A percentile compares a stretch with the other conserved stretches of the same genome.
Evolutionary conservation across 2,113 vertebrate species (phyloP).

Genomic region (Synchiropus splendidus): DNA sequence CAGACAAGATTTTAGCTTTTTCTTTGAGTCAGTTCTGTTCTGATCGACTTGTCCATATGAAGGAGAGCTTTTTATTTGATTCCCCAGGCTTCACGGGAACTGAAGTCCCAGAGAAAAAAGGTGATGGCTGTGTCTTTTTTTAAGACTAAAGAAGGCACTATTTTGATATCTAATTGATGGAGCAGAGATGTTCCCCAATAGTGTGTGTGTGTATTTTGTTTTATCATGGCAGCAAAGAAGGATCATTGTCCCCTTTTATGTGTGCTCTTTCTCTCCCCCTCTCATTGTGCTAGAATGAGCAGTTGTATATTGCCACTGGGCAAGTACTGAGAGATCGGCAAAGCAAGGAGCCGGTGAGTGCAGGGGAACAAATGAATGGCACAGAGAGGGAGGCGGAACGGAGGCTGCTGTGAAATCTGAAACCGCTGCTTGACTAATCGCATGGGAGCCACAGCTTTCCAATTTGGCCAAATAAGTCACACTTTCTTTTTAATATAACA

Average conservation of each 20-base stretch:
- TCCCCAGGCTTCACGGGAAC: slow-evolving; percentile 27
- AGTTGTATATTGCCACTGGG: slow-evolving; percentile 86
- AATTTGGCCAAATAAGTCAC: slow-evolving; percentile 65
- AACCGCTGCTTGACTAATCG: slow-evolving; percentile 55
- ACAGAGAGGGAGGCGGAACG: slow-evolving; percentile 39
- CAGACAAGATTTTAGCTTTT: slow-evolving; percentile 29
- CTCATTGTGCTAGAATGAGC: slow-evolving; percentile 80
- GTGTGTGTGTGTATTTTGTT: slow-evolving; percentile 36
- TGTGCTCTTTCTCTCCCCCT: slow-evolving; percentile 63
- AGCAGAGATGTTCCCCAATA: slow-evolving; percentile 54
- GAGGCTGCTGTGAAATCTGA: slow-evolving; percentile 51
- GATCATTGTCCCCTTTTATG: slow-evolving; percentile 58
- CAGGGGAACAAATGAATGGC: slow-evolving; percentile 53
- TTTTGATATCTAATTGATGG: slow-evolving; percentile 64
- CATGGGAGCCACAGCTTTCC: slow-evolving; percentile 59
- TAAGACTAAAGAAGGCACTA: slow-evolving; percentile 31
- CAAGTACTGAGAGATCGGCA: slow-evolving; percentile 79
- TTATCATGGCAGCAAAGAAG: slow-evolving; percentile 47
- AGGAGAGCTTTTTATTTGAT: slow-evolving; percentile 25
- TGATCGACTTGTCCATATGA: slow-evolving; percentile 7
- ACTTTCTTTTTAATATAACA: slow-evolving; percentile 61
- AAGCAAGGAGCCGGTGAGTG: slow-evolving; percentile 81
- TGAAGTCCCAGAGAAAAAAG: slow-evolving; percentile 42
- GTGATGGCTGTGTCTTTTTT: slow-evolving; percentile 51
- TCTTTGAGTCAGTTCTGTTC: slow-evolving; percentile 14